Evolutionary conservation across 2,888 invertebrate species (phyloP).

Genomic region (Melipona beecheii): DNA sequence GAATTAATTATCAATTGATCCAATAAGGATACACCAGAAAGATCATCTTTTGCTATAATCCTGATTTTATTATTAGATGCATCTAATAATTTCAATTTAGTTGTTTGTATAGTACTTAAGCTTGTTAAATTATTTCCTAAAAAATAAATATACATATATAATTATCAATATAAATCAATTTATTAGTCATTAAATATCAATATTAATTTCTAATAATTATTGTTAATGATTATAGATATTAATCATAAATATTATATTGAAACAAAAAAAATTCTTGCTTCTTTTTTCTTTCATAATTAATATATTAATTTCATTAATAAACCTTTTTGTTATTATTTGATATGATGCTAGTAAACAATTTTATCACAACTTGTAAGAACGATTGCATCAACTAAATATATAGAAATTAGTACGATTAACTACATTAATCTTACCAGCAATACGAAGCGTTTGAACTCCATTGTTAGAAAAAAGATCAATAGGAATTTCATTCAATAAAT

Average conservation of each 20-base stretch:
- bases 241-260: not conserved
- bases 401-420: conserved; percentile 1
- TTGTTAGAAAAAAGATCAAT: conserved; percentile 88
- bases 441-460: conserved; percentile 87
- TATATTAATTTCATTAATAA: not conserved
- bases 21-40: conserved; percentile 87
- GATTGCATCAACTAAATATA: not conserved
- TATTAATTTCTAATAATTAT: conserved; percentile 1
- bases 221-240: not conserved
- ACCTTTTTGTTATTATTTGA: not conserved
- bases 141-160: not conserved
- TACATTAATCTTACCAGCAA: conserved; percentile 69
- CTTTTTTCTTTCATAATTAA: not conserved
- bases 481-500: conserved; percentile 88
- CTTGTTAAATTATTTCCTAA: conserved; percentile 87
- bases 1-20: conserved; percentile 89
- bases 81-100: conserved; percentile 88
- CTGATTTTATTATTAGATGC: conserved; percentile 89
- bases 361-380: not conserved
- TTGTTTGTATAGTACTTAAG: conserved; percentile 87
- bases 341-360: not conserved
- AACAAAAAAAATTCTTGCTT: not conserved
- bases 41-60: conserved; percentile 88
- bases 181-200: not conserved
- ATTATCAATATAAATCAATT: not conserved